Conservation (phyloP, 2,888 invertebrate genomes). For the Esperia sulphurella region DNA sequence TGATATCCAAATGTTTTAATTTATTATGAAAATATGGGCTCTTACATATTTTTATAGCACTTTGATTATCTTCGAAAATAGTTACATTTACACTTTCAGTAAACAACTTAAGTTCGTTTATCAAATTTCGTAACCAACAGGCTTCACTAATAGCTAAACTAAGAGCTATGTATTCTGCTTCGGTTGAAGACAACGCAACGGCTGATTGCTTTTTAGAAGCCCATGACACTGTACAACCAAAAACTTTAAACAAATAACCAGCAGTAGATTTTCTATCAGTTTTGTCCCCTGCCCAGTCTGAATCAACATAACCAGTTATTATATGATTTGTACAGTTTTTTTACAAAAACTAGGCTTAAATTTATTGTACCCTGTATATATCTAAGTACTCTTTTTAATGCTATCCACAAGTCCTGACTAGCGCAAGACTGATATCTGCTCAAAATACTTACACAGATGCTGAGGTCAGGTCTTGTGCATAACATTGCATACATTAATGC, state of each 20-base stretch:
- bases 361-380: slow-evolving; percentile 5
- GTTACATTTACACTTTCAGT: background rate
- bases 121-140: slow-evolving; percentile 8
- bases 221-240: slow-evolving; percentile 5
- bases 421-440: slow-evolving; percentile 7
- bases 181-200: slow-evolving; percentile 7
- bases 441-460: slow-evolving; percentile 7
- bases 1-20: slow-evolving; percentile 11
- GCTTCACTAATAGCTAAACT: slow-evolving; percentile 4
- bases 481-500: slow-evolving; percentile 11
- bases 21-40: background rate
- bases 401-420: slow-evolving; percentile 1
- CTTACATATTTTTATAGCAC: background rate
- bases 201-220: background rate
- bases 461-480: slow-evolving; percentile 9
- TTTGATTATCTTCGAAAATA: slow-evolving; percentile 3
- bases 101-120: background rate
- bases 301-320: slow-evolving; percentile 4
- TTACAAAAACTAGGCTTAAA: background rate
- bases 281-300: slow-evolving; percentile 9
- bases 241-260: slow-evolving; percentile 5
- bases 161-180: slow-evolving; percentile 5
- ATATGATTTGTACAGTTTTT: background rate
- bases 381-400: slow-evolving; percentile 1
- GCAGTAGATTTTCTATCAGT: slow-evolving; percentile 8